A percentile compares a stretch with the other conserved stretches of the same genome.
These are phyloP conservation scores for Nineta flava DNA, from an alignment of 2,888 invertebrate species.

Conservation along the genomic window DNA sequence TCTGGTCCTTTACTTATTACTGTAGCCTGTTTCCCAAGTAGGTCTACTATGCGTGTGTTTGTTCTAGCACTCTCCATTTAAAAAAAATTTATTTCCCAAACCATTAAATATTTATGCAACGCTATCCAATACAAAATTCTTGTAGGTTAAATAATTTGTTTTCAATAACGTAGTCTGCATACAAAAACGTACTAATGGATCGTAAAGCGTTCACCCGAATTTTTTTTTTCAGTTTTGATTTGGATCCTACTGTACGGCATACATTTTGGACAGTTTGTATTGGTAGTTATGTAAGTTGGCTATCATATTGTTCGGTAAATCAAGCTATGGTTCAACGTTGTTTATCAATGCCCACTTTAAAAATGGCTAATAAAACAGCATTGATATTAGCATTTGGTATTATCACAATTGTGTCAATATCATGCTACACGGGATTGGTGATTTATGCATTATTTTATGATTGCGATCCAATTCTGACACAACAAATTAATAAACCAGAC, in stretches of 20 bases:
- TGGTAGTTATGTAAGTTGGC: slow-evolving; percentile 67
- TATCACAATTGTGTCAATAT: slow-evolving; percentile 53
- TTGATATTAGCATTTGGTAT: slow-evolving; percentile 66
- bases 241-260: slow-evolving; percentile 60
- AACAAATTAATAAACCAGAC: slow-evolving; percentile 50
- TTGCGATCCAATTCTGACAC: slow-evolving; percentile 71
- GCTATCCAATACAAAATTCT: too few relatives aligned
- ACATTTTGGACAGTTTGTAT: slow-evolving; percentile 65
- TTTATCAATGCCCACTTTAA: slow-evolving; percentile 55
- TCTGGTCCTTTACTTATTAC: too few relatives aligned
- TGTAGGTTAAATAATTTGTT: too few relatives aligned
- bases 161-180: too few relatives aligned
- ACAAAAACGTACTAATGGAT: too few relatives aligned
- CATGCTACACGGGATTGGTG: slow-evolving; percentile 71
- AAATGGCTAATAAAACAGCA: slow-evolving; percentile 53
- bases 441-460: slow-evolving; percentile 71
- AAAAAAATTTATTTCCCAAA: too few relatives aligned
- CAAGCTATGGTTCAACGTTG: slow-evolving; percentile 81
- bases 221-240: slow-evolving; percentile 42
- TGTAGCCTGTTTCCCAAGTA: too few relatives aligned
- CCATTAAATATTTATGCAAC: too few relatives aligned
- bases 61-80: too few relatives aligned
- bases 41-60: too few relatives aligned
- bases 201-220: too few relatives aligned
- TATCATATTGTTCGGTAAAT: slow-evolving; percentile 68